Base-by-base conservation (phyloP, 2,888 invertebrate genomes). In the Morpho helenor region DNA sequence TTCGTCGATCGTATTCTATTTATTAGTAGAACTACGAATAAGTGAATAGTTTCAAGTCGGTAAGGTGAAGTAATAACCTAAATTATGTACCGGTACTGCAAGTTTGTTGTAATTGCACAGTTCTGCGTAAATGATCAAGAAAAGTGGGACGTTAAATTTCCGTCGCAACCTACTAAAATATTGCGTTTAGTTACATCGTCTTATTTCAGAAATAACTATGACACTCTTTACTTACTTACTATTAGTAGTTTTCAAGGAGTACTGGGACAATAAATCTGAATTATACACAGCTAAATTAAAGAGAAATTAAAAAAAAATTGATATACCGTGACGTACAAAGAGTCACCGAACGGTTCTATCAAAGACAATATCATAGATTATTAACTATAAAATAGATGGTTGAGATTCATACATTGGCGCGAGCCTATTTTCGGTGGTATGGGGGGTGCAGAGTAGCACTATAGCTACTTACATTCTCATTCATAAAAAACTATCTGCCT, bases 141-240 rank as follows among this genome's bases (percentile, higher is more conserved):
- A 55, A 61, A 59, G 54, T 61, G 39, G 56, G 52, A 53, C 52
- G 50, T 59, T 43, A 8, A 42, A 31, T 42, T 10, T 16, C 23
- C 57, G 52, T 57, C 59, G 59, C 61, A 63, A 63, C 52, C 50
- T 57, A 59, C 54, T 57, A 57, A 42, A 61, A 52, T 52, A 52
- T 57, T 63, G 49, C 58, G 56, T 45, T 52, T 51, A 50, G 41
- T 45, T 56, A 16, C 10, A 10, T 7, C 23, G 44, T 10, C 45
- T 51, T 40, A 41, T 8, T 42, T 39, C 41, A 39, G 23, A 41
- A 48, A 44, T 56, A 49, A 54, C 45, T 40, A 49, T 44, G 10
- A 42, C 44, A 52, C 8, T 9, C 22, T 42, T 22, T 5, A 48
- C 22, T n/a, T 39, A 55, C 63, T 61, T 44, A 63, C 63, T 61